A percentile compares a stretch with the other conserved stretches of the same genome.
These are phyloP conservation scores for Gallinago solitaria DNA, from an alignment of 2,797 vertebrate genomes.

Conservation along the genomic window DNA sequence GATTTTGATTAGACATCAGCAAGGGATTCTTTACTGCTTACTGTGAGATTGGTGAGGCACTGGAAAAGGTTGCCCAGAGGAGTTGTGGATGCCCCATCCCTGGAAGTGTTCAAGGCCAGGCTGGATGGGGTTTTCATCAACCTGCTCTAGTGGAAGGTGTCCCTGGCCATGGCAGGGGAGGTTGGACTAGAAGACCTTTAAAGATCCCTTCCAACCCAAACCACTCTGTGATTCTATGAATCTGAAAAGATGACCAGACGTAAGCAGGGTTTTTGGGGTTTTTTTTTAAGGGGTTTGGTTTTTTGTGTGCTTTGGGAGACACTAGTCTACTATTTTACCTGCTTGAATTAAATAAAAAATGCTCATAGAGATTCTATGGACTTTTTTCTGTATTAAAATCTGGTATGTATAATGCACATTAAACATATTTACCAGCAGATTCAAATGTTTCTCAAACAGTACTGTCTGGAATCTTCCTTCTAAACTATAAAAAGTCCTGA, in stretches of 20 bases:
- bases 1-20: not conserved
- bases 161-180: not conserved
- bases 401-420: not conserved
- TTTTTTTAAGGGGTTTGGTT: too few relatives aligned
- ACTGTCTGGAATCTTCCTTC: not conserved
- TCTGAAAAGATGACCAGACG: not conserved
- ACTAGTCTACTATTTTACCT: not conserved
- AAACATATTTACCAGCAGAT: not conserved
- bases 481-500: not conserved
- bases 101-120: not conserved
- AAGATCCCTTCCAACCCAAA: not conserved
- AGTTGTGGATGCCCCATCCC: not conserved
- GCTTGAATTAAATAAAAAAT: not conserved
- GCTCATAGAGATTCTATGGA: fast-evolving
- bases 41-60: not conserved
- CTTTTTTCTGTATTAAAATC: not conserved
- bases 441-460: not conserved
- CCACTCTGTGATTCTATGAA: not conserved
- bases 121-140: fast-evolving
- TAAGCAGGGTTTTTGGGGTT: not conserved
- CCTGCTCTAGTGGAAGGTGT: not conserved
- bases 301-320: not conserved
- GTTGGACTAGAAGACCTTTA: not conserved
- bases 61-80: not conserved
- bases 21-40: not conserved